Evolutionary conservation across 2,888 invertebrate species (phyloP), one percentile per base, ranked within the genome.

Genomic region (Plebejus argus): DNA sequence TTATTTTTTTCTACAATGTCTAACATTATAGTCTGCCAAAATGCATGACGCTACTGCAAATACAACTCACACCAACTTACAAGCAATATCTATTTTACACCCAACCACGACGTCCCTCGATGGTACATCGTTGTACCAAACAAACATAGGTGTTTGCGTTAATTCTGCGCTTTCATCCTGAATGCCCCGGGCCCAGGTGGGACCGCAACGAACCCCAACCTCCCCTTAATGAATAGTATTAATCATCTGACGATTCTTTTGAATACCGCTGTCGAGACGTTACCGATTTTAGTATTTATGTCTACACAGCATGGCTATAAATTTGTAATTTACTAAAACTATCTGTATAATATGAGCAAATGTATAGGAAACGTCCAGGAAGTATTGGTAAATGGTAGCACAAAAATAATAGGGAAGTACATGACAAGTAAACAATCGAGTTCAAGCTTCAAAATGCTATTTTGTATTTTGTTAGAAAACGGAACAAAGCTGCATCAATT

Each of bases 171-270:
- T 28, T 72, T 72, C 45, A 72, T 23, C 72, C 15, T n/a, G 39
- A 72, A 49, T 72, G 72, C 61, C 15, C 23, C 23, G 28, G 61
- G 61, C 10, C 61, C 23, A 20, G 23, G 28, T 61, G 23, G 23
- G 23, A 10, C 61, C 61, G 61, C 61, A 66, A 66, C 23, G 28
- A 66, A 23, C 61, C 61, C 61, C n/a, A 1, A 0, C 39, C 71
- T 2, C 71, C 71, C 39, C 70, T n/a, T 71, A 71, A 71, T 39
- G 71, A 71, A 66, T 66, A 66, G 61, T 66, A 66, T 66, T 66
- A 23, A 66, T 66, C 61, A 28, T 66, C 61, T 12, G 28, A 12
- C 53, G 53, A 23, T 70, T 35, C n/a, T 70, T 70, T 61, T 20
- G 1, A 70, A 18, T 28, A 18, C 35, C 70, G 70, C 33, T 18